Conservation (phyloP, 35 echinoderm and acorn worm genomes). For the Stichopus chloronotus region DNA sequence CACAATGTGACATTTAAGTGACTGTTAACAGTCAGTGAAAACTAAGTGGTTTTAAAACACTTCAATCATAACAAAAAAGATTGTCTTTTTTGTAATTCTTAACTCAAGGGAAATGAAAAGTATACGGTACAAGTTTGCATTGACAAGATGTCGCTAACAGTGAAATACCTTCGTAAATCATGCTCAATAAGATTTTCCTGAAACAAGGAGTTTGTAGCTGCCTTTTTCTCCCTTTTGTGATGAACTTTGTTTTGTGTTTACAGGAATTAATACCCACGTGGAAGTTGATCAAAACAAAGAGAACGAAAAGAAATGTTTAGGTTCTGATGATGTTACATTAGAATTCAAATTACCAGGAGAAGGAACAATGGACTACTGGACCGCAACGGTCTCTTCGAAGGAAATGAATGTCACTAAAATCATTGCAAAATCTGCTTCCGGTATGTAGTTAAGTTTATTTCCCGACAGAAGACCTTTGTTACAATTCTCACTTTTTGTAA, state of each 20-base stretch:
- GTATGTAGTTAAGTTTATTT: not conserved
- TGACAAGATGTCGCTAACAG: not conserved
- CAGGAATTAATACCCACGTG: not conserved
- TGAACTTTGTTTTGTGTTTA: not conserved
- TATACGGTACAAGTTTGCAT: no score
- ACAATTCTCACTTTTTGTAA: not conserved
- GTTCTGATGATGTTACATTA: not conserved
- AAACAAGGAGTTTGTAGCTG: no score
- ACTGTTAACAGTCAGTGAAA: no score
- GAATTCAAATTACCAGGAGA: not conserved
- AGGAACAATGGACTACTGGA: slow-evolving; percentile 19
- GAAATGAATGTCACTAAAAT: not conserved
- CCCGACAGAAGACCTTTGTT: no score
- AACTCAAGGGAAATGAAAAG: no score
- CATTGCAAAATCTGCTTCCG: not conserved
- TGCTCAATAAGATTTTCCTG: no score
- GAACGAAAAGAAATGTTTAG: not conserved
- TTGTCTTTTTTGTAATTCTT: no score
- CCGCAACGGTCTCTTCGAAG: not conserved
- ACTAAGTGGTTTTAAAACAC: no score
- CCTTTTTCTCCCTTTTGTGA: not conserved
- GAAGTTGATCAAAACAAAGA: not conserved
- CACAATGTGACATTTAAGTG: no score
- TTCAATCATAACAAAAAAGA: no score
- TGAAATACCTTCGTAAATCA: no score